A percentile compares a stretch with the other conserved stretches of the same genome.
Conservation (phyloP, 2,113 vertebrate species). For the Australoheros scitulus region DNA sequence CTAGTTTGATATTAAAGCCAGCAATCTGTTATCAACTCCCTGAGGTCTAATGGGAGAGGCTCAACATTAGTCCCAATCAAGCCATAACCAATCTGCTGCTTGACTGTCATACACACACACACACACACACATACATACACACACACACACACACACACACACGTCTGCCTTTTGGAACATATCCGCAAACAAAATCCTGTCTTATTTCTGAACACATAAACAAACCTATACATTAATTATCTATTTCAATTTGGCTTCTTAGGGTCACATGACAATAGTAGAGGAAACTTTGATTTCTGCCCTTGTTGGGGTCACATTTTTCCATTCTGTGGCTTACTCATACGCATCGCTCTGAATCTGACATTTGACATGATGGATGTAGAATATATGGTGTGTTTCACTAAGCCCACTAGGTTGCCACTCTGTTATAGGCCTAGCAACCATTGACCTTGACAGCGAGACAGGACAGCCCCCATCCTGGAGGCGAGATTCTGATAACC, state of each 20-base stretch:
- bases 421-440: conserved; percentile 59
- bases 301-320: neutral
- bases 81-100: conserved; percentile 11
- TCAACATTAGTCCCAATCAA: conserved; percentile 51
- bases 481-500: conserved; percentile 65
- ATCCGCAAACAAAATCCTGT: neutral
- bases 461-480: conserved; percentile 63
- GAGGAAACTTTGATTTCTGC: neutral
- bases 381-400: conserved; percentile 49
- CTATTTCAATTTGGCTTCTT: neutral
- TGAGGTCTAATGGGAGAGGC: conserved; percentile 25
- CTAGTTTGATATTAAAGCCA: conserved; percentile 40
- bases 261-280: accelerated
- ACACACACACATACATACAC: too few relatives aligned
- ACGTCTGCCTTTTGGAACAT: neutral
- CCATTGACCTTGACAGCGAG: conserved; percentile 73
- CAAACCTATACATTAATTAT: conserved; percentile 9
- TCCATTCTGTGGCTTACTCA: neutral
- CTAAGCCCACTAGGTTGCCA: conserved; percentile 51
- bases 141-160: neutral
- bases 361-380: conserved; percentile 55
- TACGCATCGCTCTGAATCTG: conserved; percentile 8
- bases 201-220: conserved; percentile 20
- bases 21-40: conserved; percentile 59
- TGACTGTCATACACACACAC: conserved; percentile 17